Evolutionary conservation across 2,113 vertebrate species (phyloP).

Genomic region (Corythoichthys haematopterus): DNA sequence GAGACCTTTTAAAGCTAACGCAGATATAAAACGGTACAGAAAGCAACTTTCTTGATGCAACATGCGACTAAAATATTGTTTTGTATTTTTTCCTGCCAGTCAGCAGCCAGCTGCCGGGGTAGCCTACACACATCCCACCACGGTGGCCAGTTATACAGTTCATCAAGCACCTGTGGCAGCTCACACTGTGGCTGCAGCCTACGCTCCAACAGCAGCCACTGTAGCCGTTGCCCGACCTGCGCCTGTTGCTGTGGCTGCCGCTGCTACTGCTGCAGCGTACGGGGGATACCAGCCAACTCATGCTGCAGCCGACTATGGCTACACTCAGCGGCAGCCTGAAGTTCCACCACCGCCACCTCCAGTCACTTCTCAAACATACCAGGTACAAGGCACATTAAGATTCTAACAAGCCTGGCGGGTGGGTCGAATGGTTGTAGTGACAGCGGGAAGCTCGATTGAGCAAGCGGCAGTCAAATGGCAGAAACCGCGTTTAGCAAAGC

Average conservation of each 20-base stretch:
- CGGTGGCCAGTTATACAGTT: constrained; percentile 97
- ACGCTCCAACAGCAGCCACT: constrained; percentile 85
- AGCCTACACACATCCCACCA: constrained; percentile 96
- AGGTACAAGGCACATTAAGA: constrained; percentile 69
- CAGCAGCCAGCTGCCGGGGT: constrained; percentile 94
- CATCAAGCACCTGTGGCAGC: constrained; percentile 95
- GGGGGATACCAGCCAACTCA: constrained; percentile 91
- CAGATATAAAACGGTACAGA: no score
- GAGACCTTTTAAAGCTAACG: neutral
- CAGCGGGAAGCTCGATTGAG: no score
- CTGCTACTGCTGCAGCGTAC: constrained; percentile 89
- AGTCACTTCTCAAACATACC: constrained; percentile 95
- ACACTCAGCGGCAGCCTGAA: constrained; percentile 91
- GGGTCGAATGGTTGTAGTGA: no score
- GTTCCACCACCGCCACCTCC: constrained; percentile 93
- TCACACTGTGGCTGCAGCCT: constrained; percentile 91
- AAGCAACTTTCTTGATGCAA: neutral
- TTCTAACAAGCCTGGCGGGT: no score
- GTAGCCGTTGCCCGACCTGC: constrained; percentile 90
- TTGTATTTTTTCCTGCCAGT: constrained; percentile 15
- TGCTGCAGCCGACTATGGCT: constrained; percentile 87
- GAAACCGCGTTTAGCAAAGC: no score
- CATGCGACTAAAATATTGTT: neutral
- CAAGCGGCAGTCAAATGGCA: no score
- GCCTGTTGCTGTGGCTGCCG: constrained; percentile 87